Conservation (phyloP, 2,113 vertebrate genomes). For the Nasalis larvatus region DNA sequence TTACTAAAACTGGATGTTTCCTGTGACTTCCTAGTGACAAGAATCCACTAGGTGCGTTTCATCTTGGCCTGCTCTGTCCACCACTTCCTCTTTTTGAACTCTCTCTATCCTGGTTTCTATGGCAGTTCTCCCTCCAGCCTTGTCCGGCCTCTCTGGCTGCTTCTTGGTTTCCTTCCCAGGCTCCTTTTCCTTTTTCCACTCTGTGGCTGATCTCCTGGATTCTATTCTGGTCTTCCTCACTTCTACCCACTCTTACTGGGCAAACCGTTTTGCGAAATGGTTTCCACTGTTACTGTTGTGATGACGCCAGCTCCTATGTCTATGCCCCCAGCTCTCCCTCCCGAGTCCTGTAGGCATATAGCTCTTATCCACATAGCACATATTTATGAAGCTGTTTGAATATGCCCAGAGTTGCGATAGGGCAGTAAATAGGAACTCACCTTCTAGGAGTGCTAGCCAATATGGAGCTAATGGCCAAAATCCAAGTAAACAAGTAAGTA, state of each 20-base stretch:
- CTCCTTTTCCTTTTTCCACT: background rate
- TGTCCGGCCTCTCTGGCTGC: background rate
- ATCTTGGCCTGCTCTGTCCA: background rate
- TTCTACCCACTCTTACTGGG: constrained; percentile 3
- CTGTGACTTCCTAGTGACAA: background rate
- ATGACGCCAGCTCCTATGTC: background rate
- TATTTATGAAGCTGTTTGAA: background rate
- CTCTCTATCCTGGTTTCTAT: background rate
- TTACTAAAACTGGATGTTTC: background rate
- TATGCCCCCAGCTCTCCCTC: background rate
- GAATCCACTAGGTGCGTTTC: background rate
- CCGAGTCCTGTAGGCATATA: background rate
- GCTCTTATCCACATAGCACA: background rate
- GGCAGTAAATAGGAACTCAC: background rate
- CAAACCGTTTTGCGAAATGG: background rate
- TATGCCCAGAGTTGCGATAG: background rate
- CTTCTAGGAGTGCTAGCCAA: background rate
- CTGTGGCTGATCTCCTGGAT: background rate
- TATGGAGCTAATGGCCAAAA: background rate
- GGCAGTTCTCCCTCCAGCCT: background rate
- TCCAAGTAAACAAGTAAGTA: constrained; percentile 3
- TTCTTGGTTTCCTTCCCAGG: background rate
- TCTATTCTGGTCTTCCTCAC: constrained; percentile 36
- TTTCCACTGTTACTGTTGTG: background rate
- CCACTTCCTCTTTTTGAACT: background rate